Conservation (phyloP, 2,888 invertebrate species). For the Xanthostigma xanthostigma region DNA sequence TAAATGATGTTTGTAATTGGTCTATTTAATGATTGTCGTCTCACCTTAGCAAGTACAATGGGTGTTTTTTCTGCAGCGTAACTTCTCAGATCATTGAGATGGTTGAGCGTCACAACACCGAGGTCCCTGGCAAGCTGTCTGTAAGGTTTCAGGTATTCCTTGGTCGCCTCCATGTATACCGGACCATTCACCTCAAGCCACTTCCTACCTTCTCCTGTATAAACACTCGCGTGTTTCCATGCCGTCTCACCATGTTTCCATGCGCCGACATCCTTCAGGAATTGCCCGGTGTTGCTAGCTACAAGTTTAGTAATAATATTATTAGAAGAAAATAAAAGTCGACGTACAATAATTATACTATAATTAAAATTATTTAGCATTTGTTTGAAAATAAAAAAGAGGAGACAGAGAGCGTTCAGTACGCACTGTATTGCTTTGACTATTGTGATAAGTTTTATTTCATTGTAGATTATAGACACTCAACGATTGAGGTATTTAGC, state of each 20-base stretch:
- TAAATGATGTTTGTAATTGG: too few species aligned
- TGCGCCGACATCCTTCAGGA: conserved; percentile 48
- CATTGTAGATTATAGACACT: too few species aligned
- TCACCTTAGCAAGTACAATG: conserved; percentile 34
- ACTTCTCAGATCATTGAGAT: conserved; percentile 19
- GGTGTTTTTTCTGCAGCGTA: conserved; percentile 28
- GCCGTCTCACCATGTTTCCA: conserved; percentile 46
- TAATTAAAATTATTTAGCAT: neutral
- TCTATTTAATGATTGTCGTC: conserved; percentile 13
- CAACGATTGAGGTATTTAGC: too few species aligned
- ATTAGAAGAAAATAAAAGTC: neutral
- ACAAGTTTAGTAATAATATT: conserved; percentile 14
- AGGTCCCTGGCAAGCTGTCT: conserved; percentile 42
- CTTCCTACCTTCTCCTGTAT: conserved; percentile 45
- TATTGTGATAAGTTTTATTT: too few species aligned
- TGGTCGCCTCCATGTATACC: conserved; percentile 41
- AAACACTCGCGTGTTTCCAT: conserved; percentile 42
- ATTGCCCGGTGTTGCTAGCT: conserved; percentile 50
- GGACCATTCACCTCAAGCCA: conserved; percentile 55
- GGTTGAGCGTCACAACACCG: conserved; percentile 35
- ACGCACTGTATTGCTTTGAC: too few species aligned
- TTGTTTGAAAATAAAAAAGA: too few species aligned
- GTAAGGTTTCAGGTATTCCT: conserved; percentile 44
- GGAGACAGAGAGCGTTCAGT: too few species aligned
- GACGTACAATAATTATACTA: too few species aligned